Evolutionary conservation across 2,113 vertebrate species (phyloP).

Genomic region (Ochotona princeps): DNA sequence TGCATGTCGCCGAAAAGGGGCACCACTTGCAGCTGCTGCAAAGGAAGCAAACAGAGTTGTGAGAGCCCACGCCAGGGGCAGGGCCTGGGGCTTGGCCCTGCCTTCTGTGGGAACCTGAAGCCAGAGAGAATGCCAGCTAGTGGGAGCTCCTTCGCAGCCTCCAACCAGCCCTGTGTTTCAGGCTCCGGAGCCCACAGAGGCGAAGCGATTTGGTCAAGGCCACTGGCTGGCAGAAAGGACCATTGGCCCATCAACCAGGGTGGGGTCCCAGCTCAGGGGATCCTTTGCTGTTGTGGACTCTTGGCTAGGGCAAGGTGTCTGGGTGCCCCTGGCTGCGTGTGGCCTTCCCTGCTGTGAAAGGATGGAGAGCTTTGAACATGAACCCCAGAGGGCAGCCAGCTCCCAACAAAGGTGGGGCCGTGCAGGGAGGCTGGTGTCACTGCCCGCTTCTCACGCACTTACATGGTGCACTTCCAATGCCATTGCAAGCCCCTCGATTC

Average conservation of each 20-base stretch:
- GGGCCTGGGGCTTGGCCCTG: neutral
- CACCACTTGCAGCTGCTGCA: conserved; percentile 97
- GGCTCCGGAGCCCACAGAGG: neutral
- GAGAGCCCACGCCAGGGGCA: neutral
- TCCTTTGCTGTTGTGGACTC: neutral
- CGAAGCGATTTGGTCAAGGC: neutral
- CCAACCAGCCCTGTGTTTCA: neutral
- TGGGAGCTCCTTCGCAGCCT: neutral
- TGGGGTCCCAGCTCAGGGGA: neutral
- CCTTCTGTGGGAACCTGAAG: neutral
- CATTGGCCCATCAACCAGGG: neutral
- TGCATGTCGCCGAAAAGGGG: conserved; percentile 99
- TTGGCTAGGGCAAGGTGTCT: neutral
- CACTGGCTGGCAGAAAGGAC: neutral
- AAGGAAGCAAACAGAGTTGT: conserved; percentile 80
- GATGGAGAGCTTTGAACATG: fast-evolving
- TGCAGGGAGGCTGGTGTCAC: no score
- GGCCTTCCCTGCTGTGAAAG: neutral
- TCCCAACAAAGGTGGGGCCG: neutral
- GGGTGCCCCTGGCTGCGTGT: neutral
- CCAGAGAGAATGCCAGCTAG: neutral
- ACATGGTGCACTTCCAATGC: neutral
- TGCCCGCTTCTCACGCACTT: neutral
- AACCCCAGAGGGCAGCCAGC: neutral
- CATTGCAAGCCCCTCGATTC: neutral